These are phyloP conservation scores for Mamestra brassicae DNA, from an alignment of 2,888 invertebrate species.

Conservation along the genomic window DNA sequence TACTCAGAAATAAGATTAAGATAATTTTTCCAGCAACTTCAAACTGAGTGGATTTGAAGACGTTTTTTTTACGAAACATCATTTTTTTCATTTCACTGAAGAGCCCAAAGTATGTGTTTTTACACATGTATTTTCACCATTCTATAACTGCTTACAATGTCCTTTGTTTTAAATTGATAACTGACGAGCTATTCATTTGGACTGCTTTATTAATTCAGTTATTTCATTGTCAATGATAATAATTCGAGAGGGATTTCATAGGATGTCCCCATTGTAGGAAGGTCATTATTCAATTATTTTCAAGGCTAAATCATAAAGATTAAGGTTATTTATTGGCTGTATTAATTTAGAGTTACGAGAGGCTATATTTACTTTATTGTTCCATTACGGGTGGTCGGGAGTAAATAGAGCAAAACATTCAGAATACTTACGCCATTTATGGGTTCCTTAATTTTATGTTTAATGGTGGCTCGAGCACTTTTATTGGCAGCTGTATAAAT, in stretches of 20 bases:
- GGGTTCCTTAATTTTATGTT: slow-evolving; percentile 48
- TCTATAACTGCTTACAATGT: not conserved
- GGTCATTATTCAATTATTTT: slow-evolving; percentile 70
- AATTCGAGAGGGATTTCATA: slow-evolving; percentile 62
- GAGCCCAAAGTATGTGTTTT: not conserved
- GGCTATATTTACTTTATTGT: slow-evolving; percentile 49
- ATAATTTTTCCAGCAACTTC: too few species aligned
- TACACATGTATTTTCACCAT: not conserved
- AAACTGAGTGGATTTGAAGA: too few species aligned
- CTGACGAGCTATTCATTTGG: slow-evolving; percentile 20
- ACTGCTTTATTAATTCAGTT: slow-evolving; percentile 44
- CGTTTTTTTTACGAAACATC: too few species aligned
- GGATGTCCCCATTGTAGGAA: slow-evolving; percentile 65
- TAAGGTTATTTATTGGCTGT: slow-evolving; percentile 59
- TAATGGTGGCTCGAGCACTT: slow-evolving; percentile 29
- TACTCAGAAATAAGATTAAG: too few species aligned
- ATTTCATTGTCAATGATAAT: slow-evolving; percentile 52
- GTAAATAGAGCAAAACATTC: slow-evolving; percentile 41
- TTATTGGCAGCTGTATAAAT: slow-evolving; percentile 22
- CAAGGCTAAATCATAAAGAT: slow-evolving; percentile 68
- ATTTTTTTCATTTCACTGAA: too few species aligned
- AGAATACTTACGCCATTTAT: slow-evolving; percentile 40
- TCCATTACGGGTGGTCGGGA: slow-evolving; percentile 49
- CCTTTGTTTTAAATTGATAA: not conserved
- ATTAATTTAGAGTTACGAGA: slow-evolving; percentile 56